Conservation (phyloP, 2,888 invertebrate genomes). For the Magallana nippona region DNA sequence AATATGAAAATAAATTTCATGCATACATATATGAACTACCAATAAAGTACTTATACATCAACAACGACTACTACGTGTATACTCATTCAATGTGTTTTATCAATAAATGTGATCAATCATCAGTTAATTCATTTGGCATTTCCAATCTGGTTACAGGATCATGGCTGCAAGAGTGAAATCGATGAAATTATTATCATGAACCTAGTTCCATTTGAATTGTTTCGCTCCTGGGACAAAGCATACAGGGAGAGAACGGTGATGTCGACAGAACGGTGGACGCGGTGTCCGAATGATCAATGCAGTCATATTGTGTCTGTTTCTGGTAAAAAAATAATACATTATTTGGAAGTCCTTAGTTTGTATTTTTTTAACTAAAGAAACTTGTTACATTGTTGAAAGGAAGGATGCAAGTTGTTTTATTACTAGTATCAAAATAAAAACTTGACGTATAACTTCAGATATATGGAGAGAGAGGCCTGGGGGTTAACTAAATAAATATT, state of each 20-base stretch:
- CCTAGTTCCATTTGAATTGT: background rate
- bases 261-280: background rate
- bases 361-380: background rate
- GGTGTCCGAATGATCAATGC: background rate
- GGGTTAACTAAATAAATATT: no score
- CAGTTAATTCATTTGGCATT: background rate
- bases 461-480: no score
- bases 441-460: no score
- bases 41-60: no score
- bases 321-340: background rate
- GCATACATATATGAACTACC: background rate
- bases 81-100: no score
- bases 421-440: no score
- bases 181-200: background rate
- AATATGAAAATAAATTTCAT: background rate
- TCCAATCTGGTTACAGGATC: background rate
- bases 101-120: no score
- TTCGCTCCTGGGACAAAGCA: background rate
- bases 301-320: background rate
- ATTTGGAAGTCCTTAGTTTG: background rate
- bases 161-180: background rate
- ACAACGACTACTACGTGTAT: no score
- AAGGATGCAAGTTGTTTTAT: no score
- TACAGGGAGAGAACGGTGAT: background rate
- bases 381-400: no score